Base-by-base conservation (phyloP, 2,797 vertebrate genomes). In the Acanthiza pusilla region DNA sequence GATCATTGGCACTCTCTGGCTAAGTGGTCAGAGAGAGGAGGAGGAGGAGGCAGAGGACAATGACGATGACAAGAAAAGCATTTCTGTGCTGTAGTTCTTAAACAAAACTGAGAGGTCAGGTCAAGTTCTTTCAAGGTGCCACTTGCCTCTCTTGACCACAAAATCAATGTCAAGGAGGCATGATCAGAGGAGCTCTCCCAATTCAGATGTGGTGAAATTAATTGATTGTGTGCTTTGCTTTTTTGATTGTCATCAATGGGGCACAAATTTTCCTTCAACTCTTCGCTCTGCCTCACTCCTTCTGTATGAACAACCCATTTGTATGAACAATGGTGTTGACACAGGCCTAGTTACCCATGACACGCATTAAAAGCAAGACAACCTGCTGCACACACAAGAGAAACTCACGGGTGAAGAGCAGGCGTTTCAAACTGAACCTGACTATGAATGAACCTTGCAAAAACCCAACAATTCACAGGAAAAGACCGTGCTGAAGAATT, bases 401-500 rank as follows among this genome's bases (percentile, higher is more conserved):
- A 68, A 84, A 29, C 22, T 13, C 27, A 16, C 3, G 42, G 30
- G 16, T 2, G 2, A 23, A 60, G 40, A 53, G 12, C 14, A 58
- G 38, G 8, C 8, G 13, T 21, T 48, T 73, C 53, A 57, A n/a
- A 50, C 13, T 20, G 15, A 74, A 53, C 23, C 21, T 13, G 7
- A 10, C 11, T 23, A 20, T 13, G 4, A 55, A 16, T 5, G 0
- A 48, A 16, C 36, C 55, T 62, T 10, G 13, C 21, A 54, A 68
- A 75, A 16, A 54, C 16, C 2, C 21, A 48, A 18, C 5, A 57
- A 29, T 70, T 36, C 34, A 58, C n/a, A 13, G 2, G 11, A 3
- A 50, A 74, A 66, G 17, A 1, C 1, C 29, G 14, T 1, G 3
- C 12, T 11, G 5, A 40, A 40, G 30, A 27, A 36, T 2, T 30